phyloP scores from a whole-genome alignment of 2,888 invertebrate genomes.

The Plagiodera versicolora region DNA sequence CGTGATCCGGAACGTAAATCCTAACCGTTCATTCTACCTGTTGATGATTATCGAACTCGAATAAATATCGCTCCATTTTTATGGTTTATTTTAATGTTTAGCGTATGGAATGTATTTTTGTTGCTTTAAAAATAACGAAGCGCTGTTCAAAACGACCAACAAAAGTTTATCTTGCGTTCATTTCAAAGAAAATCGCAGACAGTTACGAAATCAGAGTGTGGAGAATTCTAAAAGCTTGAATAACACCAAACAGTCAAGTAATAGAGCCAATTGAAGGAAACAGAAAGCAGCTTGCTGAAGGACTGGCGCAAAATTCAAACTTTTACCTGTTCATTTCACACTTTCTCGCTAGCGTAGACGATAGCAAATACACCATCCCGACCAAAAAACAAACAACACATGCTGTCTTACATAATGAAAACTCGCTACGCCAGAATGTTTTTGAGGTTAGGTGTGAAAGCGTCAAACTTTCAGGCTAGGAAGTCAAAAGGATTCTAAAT shows the following conservation, averaged over 20 bases:
- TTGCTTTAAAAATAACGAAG: too few relatives aligned
- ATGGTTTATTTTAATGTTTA: too few relatives aligned
- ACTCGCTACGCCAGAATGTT: constrained; percentile 20
- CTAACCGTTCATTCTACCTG: too few relatives aligned
- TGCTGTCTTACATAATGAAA: constrained; percentile 9
- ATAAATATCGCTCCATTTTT: too few relatives aligned
- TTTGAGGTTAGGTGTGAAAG: constrained; percentile 45
- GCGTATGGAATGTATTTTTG: too few relatives aligned
- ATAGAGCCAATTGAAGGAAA: too few relatives aligned
- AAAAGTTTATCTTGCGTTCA: too few relatives aligned
- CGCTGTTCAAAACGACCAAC: too few relatives aligned
- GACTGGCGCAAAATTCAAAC: constrained; percentile 14
- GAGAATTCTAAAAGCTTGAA: neutral
- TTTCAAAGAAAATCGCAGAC: too few relatives aligned
- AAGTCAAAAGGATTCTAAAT: constrained; percentile 45
- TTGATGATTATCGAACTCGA: too few relatives aligned
- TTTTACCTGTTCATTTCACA: constrained; percentile 18
- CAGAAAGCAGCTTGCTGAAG: neutral
- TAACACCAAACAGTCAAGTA: neutral
- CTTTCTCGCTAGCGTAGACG: constrained; percentile 10
- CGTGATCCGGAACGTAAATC: too few relatives aligned
- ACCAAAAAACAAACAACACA: constrained; percentile 20
- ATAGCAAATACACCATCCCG: constrained; percentile 2
- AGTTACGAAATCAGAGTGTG: too few relatives aligned
- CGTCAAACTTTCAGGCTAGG: constrained; percentile 41